Conservation (phyloP, 2,113 vertebrate genomes). For the Hypomesus transpacificus region DNA sequence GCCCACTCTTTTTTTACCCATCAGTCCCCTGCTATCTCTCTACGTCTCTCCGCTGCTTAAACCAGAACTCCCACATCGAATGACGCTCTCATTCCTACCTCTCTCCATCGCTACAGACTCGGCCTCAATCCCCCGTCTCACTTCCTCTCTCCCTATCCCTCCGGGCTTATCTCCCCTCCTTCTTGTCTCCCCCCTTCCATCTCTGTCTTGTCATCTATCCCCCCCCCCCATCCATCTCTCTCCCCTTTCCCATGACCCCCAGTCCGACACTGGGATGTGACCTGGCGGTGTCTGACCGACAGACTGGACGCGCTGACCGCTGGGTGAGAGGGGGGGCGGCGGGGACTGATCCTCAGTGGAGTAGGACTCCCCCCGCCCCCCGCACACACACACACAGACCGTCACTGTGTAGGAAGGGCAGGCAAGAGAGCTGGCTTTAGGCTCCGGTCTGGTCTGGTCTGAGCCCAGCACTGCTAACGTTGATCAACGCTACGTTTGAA, state of each 20-base stretch:
- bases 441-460: no score
- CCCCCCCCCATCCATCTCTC: background rate
- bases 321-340: slow-evolving; percentile 16
- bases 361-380: background rate
- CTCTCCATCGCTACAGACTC: background rate
- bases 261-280: slow-evolving; percentile 42
- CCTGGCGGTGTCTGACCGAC: slow-evolving; percentile 36
- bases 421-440: no score
- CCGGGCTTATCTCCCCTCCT: slow-evolving; percentile 40
- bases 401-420: no score
- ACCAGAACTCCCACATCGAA: no score
- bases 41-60: background rate
- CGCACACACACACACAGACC: no score
- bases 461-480: no score
- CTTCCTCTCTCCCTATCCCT: background rate
- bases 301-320: slow-evolving; percentile 35
- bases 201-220: slow-evolving; percentile 3
- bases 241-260: background rate
- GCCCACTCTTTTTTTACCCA: background rate
- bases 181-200: slow-evolving; percentile 27
- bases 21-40: background rate
- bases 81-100: no score
- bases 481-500: no score
- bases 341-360: slow-evolving; percentile 5
- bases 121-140: slow-evolving; percentile 28